phyloP scores from a whole-genome alignment of 2,888 invertebrate genomes.

The Fissipunctia ypsillon region DNA sequence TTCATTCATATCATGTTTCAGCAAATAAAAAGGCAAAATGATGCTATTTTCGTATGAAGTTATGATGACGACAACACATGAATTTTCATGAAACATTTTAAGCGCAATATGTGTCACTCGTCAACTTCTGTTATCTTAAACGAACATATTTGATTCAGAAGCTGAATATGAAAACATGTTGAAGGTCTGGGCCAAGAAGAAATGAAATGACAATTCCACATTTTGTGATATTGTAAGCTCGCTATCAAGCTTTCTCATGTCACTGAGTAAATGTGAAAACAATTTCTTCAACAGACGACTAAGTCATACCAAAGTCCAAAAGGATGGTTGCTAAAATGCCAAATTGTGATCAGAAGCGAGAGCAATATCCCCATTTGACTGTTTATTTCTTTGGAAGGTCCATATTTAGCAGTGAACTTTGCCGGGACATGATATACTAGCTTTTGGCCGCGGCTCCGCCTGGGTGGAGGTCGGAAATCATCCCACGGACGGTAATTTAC shows the following conservation, averaged over 20 bases:
- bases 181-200: neutral
- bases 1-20: slow-evolving; percentile 17
- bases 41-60: slow-evolving; percentile 12
- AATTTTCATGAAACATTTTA: slow-evolving; percentile 15
- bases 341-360: neutral
- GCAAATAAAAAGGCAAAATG: slow-evolving; percentile 28
- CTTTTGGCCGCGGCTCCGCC: too few relatives aligned
- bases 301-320: neutral
- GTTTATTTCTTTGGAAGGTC: neutral
- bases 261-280: neutral
- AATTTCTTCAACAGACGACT: neutral
- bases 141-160: slow-evolving; percentile 16
- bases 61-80: slow-evolving; percentile 31
- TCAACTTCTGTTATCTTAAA: slow-evolving; percentile 26
- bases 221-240: slow-evolving; percentile 16
- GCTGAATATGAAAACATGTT: slow-evolving; percentile 1
- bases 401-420: too few relatives aligned
- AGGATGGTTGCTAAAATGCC: neutral
- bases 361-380: neutral
- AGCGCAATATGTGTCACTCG: slow-evolving; percentile 13
- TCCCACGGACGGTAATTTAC: too few relatives aligned
- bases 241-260: slow-evolving; percentile 20
- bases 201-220: slow-evolving; percentile 5
- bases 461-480: too few relatives aligned
- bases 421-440: too few relatives aligned